phyloP scores from a whole-genome alignment of 1,140 invertebrate genomes.

The Camponotus floridanus region DNA sequence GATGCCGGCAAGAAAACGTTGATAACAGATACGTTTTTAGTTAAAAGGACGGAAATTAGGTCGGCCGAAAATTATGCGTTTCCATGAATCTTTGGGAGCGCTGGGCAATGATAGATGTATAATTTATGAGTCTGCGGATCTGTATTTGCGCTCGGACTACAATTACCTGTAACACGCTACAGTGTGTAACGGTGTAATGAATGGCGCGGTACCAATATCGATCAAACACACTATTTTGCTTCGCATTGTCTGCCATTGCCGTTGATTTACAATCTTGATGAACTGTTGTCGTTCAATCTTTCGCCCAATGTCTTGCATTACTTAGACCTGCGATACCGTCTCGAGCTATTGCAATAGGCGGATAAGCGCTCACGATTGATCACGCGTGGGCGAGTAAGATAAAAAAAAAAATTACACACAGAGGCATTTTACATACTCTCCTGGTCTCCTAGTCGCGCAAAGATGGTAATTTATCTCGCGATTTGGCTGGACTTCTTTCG shows the following conservation, averaged over 20 bases:
- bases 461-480: conserved; percentile 12
- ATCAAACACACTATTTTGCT: conserved; percentile 47
- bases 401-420: conserved; percentile 12
- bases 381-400: conserved; percentile 14
- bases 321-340: background rate
- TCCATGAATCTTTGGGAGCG: conserved; percentile 23
- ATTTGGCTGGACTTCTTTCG: background rate
- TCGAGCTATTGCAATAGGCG: conserved; percentile 4
- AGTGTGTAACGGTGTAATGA: conserved; percentile 33
- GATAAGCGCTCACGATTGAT: conserved; percentile 16
- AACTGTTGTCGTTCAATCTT: conserved; percentile 60
- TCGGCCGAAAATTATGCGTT: conserved; percentile 30
- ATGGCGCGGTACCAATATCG: conserved; percentile 40
- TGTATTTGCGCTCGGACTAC: conserved; percentile 31
- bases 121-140: conserved; percentile 21
- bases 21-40: background rate
- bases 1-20: too few species aligned
- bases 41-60: background rate
- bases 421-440: conserved; percentile 57
- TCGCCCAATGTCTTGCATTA: conserved; percentile 45
- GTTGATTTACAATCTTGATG: conserved; percentile 58
- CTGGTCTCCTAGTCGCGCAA: conserved; percentile 20
- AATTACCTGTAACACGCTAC: conserved; percentile 26
- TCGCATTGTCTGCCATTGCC: conserved; percentile 23
- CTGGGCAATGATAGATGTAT: conserved; percentile 3